These are phyloP conservation scores for Plodia interpunctella DNA, from an alignment of 1,140 invertebrate genomes.

Conservation along the genomic window DNA sequence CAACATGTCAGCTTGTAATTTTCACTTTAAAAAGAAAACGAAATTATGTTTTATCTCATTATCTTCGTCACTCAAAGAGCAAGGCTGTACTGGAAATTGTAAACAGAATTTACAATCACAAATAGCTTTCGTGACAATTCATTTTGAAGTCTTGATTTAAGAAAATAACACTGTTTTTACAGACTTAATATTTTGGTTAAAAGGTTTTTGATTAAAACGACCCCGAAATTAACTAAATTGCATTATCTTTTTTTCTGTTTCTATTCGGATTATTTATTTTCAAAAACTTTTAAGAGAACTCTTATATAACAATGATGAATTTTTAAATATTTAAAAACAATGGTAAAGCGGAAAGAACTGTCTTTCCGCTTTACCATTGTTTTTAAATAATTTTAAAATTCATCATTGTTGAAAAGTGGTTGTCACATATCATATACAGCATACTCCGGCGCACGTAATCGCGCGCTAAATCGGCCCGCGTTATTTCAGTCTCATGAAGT, in stretches of 20 bases:
- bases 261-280: no score
- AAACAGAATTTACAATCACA: not conserved
- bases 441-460: slow-evolving; percentile 7
- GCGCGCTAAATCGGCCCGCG: slow-evolving; percentile 43
- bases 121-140: slow-evolving; percentile 2
- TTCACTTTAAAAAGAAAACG: not conserved
- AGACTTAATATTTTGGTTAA: not conserved
- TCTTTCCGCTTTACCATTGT: no score
- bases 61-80: not conserved
- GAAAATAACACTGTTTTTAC: not conserved
- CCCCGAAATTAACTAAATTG: no score
- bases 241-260: no score
- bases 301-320: no score
- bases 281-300: no score
- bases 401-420: not conserved
- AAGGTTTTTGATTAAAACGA: not conserved
- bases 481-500: slow-evolving; percentile 69
- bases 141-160: not conserved
- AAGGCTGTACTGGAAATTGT: not conserved
- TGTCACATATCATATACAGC: slow-evolving; percentile 10
- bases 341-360: no score
- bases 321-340: no score
- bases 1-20: not conserved
- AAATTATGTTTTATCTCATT: not conserved
- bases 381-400: no score